Evolutionary conservation across 35 echinoderm and acorn worm genomes (phyloP).

Genomic region (Lytechinus variegatus): DNA sequence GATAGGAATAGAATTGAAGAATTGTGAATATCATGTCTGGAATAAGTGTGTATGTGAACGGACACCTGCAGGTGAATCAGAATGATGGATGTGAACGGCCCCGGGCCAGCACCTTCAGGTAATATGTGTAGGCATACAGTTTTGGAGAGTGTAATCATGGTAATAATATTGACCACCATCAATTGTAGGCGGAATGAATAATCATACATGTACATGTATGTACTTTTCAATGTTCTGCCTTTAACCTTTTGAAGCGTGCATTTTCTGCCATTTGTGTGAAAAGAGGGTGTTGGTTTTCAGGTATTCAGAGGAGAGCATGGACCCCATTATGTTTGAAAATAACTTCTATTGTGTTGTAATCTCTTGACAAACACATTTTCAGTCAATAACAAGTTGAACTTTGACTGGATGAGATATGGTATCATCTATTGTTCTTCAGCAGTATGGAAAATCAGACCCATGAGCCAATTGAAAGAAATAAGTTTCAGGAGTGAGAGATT

Average conservation of each 20-base stretch:
- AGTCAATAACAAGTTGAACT: not conserved
- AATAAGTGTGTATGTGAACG: constrained; percentile 2
- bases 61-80: not conserved
- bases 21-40: not conserved
- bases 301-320: not conserved
- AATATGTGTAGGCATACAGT: not conserved
- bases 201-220: not conserved
- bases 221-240: too few relatives aligned
- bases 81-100: not conserved
- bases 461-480: too few relatives aligned
- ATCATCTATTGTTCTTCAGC: not conserved
- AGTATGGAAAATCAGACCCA: not conserved
- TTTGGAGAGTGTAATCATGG: too few relatives aligned
- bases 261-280: too few relatives aligned
- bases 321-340: not conserved
- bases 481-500: too few relatives aligned
- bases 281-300: not conserved
- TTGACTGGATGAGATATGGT: not conserved
- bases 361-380: not conserved
- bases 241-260: too few relatives aligned
- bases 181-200: too few relatives aligned
- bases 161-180: too few relatives aligned
- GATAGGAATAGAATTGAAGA: not conserved
- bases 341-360: not conserved
- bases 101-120: not conserved